Conservation (phyloP, 2,113 vertebrate genomes). For the Corydoras maculifer region DNA sequence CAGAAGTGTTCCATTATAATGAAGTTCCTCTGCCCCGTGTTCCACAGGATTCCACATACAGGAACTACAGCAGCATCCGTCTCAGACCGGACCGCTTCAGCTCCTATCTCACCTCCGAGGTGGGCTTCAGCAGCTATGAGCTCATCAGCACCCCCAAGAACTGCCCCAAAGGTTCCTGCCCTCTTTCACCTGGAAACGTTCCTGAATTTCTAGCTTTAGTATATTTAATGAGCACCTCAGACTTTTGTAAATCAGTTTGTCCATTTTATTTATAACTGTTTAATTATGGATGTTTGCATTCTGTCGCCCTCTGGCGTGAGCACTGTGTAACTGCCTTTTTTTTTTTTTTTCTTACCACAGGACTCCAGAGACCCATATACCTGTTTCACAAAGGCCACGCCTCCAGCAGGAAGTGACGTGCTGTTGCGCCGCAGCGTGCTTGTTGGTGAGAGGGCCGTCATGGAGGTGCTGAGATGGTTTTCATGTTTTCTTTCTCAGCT, state of each 20-base stretch:
- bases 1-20: not conserved
- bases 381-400: slow-evolving; percentile 72
- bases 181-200: not conserved
- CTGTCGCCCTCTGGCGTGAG: not conserved
- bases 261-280: too few species aligned
- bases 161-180: slow-evolving; percentile 63
- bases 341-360: slow-evolving; percentile 45
- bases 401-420: slow-evolving; percentile 53
- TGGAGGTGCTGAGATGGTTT: too few species aligned
- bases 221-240: too few species aligned
- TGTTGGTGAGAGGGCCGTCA: too few species aligned
- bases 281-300: not conserved
- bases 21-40: not conserved
- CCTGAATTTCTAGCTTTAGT: too few species aligned
- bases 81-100: slow-evolving; percentile 78
- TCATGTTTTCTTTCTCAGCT: too few species aligned
- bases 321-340: not conserved
- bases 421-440: slow-evolving; percentile 3
- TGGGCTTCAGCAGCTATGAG: slow-evolving; percentile 80
- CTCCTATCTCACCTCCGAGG: slow-evolving; percentile 69
- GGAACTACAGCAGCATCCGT: slow-evolving; percentile 67
- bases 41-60: slow-evolving; percentile 64
- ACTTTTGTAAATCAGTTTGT: too few species aligned
- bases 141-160: slow-evolving; percentile 62
- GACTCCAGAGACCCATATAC: slow-evolving; percentile 71